phyloP scores from a whole-genome alignment of 2,797 vertebrate genomes.

The Emydoidea blandingii region DNA sequence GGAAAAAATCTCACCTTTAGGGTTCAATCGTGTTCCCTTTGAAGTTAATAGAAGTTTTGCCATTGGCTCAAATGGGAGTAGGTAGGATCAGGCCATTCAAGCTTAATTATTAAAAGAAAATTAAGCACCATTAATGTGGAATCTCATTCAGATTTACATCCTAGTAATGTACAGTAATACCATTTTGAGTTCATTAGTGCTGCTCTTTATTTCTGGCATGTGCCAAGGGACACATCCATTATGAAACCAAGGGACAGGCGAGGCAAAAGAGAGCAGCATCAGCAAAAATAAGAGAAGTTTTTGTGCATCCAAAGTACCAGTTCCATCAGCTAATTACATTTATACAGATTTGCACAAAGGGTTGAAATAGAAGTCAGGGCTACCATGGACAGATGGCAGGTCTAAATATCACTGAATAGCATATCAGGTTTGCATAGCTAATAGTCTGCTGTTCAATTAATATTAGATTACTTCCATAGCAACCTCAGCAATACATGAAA shows the following conservation, averaged over 20 bases:
- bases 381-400: not conserved
- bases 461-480: not conserved
- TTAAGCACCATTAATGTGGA: not conserved
- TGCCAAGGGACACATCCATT: not conserved
- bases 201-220: accelerated
- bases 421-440: not conserved
- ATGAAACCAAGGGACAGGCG: not conserved
- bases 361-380: not conserved
- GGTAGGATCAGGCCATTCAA: not conserved
- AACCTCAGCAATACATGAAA: not conserved
- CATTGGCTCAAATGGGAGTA: not conserved
- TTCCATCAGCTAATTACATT: not conserved
- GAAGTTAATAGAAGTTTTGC: not conserved
- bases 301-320: not conserved
- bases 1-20: not conserved
- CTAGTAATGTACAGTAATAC: not conserved
- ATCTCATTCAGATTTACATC: not conserved
- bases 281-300: not conserved
- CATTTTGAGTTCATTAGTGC: not conserved
- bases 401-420: not conserved
- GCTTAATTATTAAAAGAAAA: not conserved
- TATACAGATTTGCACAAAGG: not conserved
- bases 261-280: not conserved
- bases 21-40: not conserved
- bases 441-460: not conserved